These are phyloP conservation scores for Craniophora ligustri DNA, from an alignment of 2,888 invertebrate genomes.

Conservation along the genomic window DNA sequence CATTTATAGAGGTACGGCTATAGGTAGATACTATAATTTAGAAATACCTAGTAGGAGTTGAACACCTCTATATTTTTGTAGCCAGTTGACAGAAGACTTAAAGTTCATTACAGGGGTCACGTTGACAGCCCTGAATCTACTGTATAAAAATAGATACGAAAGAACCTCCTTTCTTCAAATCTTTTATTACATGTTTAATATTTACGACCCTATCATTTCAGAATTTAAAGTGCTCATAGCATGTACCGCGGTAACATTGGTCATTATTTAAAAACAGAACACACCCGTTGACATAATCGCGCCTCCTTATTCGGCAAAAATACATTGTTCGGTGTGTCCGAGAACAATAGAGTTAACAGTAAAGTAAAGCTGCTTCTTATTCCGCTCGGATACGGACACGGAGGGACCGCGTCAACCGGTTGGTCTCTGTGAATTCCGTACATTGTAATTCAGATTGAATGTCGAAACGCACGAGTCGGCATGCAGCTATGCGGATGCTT, in stretches of 20 bases:
- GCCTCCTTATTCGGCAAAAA: slow-evolving; percentile 85
- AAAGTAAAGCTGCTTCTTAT: slow-evolving; percentile 86
- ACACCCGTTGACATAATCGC: slow-evolving; percentile 85
- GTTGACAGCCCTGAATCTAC: too few species aligned
- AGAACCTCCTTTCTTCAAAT: slow-evolving; percentile 26
- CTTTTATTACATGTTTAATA: slow-evolving; percentile 43
- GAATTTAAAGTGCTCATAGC: slow-evolving; percentile 69
- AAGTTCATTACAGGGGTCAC: too few species aligned
- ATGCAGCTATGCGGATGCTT: slow-evolving; percentile 82
- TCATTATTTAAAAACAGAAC: slow-evolving; percentile 84
- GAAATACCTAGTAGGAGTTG: too few species aligned
- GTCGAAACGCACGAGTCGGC: slow-evolving; percentile 83
- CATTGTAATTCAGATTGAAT: slow-evolving; percentile 86
- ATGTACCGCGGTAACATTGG: slow-evolving; percentile 63
- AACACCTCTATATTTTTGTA: too few species aligned
- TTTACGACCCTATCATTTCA: slow-evolving; percentile 45
- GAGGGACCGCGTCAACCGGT: slow-evolving; percentile 59
- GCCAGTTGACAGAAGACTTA: too few species aligned
- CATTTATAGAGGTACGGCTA: too few species aligned
- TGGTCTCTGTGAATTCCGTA: slow-evolving; percentile 80
- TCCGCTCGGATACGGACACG: slow-evolving; percentile 84
- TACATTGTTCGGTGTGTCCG: slow-evolving; percentile 84
- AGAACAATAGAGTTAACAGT: slow-evolving; percentile 86
- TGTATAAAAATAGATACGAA: too few species aligned
- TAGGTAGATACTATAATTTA: too few species aligned